These are phyloP conservation scores for Eumerus sabulonum DNA, from an alignment of 2,888 invertebrate genomes.

Conservation along the genomic window DNA sequence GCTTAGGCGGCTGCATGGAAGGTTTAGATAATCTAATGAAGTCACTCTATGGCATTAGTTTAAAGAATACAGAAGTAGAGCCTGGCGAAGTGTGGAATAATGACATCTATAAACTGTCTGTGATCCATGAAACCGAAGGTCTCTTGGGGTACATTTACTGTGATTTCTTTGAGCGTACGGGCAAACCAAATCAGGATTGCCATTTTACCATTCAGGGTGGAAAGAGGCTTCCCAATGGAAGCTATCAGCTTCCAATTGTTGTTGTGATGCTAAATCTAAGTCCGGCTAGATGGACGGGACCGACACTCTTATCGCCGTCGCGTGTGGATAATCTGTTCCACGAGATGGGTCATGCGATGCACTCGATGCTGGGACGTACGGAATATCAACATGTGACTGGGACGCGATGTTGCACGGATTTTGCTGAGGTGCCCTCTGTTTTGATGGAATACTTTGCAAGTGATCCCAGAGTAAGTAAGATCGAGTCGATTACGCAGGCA, in stretches of 20 bases:
- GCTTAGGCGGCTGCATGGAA: slow-evolving; percentile 97
- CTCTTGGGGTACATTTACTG: slow-evolving; percentile 96
- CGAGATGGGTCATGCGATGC: slow-evolving; percentile 99
- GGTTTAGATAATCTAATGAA: slow-evolving; percentile 94
- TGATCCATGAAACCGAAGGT: slow-evolving; percentile 89
- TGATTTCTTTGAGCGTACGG: slow-evolving; percentile 94
- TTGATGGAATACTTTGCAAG: slow-evolving; percentile 98
- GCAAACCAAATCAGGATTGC: slow-evolving; percentile 98
- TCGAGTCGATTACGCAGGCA: too few relatives aligned
- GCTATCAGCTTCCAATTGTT: slow-evolving; percentile 94
- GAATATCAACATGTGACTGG: slow-evolving; percentile 98
- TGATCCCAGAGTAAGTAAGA: slow-evolving; percentile 85
- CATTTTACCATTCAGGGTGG: slow-evolving; percentile 99
- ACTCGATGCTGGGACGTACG: slow-evolving; percentile 98
- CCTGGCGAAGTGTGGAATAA: slow-evolving; percentile 92
- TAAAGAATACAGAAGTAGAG: slow-evolving; percentile 86
- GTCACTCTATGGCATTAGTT: slow-evolving; percentile 88
- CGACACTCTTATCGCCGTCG: slow-evolving; percentile 89
- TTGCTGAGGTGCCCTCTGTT: slow-evolving; percentile 99
- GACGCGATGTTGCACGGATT: slow-evolving; percentile 97
- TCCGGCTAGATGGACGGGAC: slow-evolving; percentile 86
- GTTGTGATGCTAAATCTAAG: slow-evolving; percentile 95
- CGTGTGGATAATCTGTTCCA: slow-evolving; percentile 98
- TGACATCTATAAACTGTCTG: slow-evolving; percentile 95
- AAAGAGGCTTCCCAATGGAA: slow-evolving; percentile 86